A percentile compares a stretch with the other conserved stretches of the same genome.
Conservation (phyloP, 2,888 invertebrate species). For the Folsomia candida region DNA sequence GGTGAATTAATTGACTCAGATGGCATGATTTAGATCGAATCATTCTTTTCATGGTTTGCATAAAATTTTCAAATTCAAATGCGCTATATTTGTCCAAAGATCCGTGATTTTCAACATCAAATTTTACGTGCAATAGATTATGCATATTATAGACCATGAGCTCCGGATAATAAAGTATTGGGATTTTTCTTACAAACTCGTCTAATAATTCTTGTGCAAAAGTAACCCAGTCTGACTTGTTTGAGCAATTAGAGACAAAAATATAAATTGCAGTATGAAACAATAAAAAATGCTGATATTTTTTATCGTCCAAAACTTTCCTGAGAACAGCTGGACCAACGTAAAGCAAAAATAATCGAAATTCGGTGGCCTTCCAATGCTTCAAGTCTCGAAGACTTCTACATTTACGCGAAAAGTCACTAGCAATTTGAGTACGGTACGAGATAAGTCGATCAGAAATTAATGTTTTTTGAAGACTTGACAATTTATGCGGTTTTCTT, state of each 20-base stretch:
- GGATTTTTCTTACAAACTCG: background rate
- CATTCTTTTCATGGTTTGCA: constrained; percentile 1
- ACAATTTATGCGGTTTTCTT: too few relatives aligned
- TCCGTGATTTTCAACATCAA: too few relatives aligned
- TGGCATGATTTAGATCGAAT: background rate
- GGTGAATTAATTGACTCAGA: background rate
- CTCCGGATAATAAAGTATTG: background rate
- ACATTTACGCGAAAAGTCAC: background rate
- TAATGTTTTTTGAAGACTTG: background rate
- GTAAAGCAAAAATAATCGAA: too few relatives aligned
- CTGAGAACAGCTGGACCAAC: background rate
- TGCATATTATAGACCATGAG: too few relatives aligned
- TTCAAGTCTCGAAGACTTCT: too few relatives aligned
- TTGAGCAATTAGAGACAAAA: background rate
- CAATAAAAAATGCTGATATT: background rate
- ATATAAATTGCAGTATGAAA: background rate
- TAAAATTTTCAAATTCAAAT: constrained; percentile 1
- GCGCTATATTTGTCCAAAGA: background rate
- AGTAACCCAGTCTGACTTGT: background rate
- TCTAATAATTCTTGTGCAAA: background rate
- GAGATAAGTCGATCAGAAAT: too few relatives aligned
- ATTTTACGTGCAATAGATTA: too few relatives aligned
- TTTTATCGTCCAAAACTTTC: background rate
- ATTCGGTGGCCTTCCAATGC: background rate
- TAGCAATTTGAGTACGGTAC: background rate